Percentiles rank a stretch among this genome's conserved stretches.
Conservation (phyloP, 2,888 invertebrate species). For the Polydrusus cervinus region DNA sequence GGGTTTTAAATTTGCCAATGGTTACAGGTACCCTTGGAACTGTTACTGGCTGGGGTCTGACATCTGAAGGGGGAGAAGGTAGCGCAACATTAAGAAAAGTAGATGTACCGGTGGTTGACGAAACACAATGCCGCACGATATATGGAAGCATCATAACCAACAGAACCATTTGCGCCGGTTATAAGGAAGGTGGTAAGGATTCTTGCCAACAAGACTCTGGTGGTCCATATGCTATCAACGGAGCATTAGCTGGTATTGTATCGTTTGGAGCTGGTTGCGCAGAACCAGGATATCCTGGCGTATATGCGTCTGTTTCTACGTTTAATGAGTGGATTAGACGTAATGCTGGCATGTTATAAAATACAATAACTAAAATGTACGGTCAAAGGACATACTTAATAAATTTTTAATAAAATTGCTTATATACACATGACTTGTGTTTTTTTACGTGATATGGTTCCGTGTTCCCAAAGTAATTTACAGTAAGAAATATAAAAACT, state of each 20-base stretch:
- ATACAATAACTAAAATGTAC: background rate
- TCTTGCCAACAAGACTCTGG: conserved; percentile 14
- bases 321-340: conserved; percentile 16
- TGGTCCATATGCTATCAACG: conserved; percentile 16
- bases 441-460: no score
- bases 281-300: conserved; percentile 6
- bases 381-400: no score
- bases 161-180: conserved; percentile 5
- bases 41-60: conserved; percentile 11
- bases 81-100: background rate
- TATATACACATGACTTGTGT: no score
- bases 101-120: conserved; percentile 1
- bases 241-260: conserved; percentile 21
- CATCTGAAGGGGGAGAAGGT: background rate
- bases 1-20: no score
- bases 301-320: conserved; percentile 7
- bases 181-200: conserved; percentile 10
- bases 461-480: no score
- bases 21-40: background rate
- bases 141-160: conserved; percentile 3
- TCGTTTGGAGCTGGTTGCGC: conserved; percentile 23
- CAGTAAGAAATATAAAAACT: no score
- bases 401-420: no score
- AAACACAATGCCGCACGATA: background rate
- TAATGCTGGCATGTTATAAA: background rate